Percentiles rank a stretch among this genome's conserved stretches.
Evolutionary conservation across 2,113 vertebrate genomes (phyloP).

Genomic region (Lophius piscatorius): DNA sequence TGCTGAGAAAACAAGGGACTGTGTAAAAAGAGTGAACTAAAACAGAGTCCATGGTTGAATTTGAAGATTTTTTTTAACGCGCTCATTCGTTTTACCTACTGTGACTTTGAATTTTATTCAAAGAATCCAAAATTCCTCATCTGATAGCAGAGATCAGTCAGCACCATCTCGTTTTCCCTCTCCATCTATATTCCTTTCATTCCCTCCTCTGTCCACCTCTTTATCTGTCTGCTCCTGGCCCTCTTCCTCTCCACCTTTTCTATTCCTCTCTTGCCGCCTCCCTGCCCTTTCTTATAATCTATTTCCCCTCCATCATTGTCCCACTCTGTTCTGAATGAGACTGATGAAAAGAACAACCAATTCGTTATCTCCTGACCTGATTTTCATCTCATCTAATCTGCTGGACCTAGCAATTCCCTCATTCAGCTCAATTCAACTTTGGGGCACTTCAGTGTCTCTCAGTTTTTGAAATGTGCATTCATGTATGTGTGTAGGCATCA

Average conservation of each 20-base stretch:
- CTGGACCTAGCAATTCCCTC: slow-evolving; percentile 22
- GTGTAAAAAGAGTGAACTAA: slow-evolving; percentile 64
- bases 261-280: slow-evolving; percentile 6
- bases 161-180: background rate
- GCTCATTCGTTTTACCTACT: background rate
- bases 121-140: slow-evolving; percentile 28
- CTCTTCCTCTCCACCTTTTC: slow-evolving; percentile 1
- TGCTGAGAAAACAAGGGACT: slow-evolving; percentile 40
- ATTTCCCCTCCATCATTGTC: slow-evolving; percentile 19
- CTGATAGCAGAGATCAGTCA: slow-evolving; percentile 26
- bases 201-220: slow-evolving; percentile 11
- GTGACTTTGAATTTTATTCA: slow-evolving; percentile 53
- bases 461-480: slow-evolving; percentile 20
- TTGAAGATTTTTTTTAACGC: slow-evolving; percentile 40
- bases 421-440: slow-evolving; percentile 26
- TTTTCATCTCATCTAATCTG: slow-evolving; percentile 63
- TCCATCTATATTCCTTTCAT: slow-evolving; percentile 7
- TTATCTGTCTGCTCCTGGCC: slow-evolving; percentile 20
- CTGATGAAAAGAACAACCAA: slow-evolving; percentile 50
- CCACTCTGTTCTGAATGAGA: slow-evolving; percentile 35
- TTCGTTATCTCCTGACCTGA: slow-evolving; percentile 48
- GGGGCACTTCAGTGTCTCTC: slow-evolving; percentile 19
- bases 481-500: slow-evolving; percentile 11
- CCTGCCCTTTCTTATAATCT: slow-evolving; percentile 10
- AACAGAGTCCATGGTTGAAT: slow-evolving; percentile 44